phyloP scores from a whole-genome alignment of 1,140 invertebrate genomes.

The Cydia strobilella region DNA sequence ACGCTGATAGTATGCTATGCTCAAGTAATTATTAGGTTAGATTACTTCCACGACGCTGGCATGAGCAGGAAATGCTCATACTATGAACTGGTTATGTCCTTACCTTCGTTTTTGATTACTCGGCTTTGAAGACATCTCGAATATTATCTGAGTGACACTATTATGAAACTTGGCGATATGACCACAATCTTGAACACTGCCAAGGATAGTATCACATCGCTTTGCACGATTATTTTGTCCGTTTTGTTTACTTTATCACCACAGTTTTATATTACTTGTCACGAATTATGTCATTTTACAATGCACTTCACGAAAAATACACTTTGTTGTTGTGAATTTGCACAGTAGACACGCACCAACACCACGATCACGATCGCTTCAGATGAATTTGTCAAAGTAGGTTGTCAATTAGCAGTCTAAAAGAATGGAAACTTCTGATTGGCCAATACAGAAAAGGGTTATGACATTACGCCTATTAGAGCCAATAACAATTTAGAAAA shows the following conservation, averaged over 20 bases:
- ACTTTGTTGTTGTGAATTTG: conserved; percentile 75
- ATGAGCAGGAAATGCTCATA: neutral
- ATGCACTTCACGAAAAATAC: conserved; percentile 72
- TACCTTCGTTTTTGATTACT: conserved; percentile 74
- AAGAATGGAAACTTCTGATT: neutral
- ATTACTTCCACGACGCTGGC: neutral
- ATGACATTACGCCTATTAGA: neutral
- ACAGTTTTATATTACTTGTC: conserved; percentile 61
- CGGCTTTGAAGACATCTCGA: conserved; percentile 73
- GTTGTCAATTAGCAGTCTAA: conserved; percentile 11
- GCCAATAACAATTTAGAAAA: neutral
- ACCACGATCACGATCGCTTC: conserved; percentile 26
- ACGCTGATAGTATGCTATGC: neutral
- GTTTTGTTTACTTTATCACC: conserved; percentile 51
- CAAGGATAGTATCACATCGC: conserved; percentile 80
- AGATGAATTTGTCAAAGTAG: conserved; percentile 24
- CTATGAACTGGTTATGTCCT: conserved; percentile 33
- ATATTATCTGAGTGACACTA: conserved; percentile 68
- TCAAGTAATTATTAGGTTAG: neutral
- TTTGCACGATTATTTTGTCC: conserved; percentile 53
- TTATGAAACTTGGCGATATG: conserved; percentile 74
- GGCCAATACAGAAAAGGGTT: neutral
- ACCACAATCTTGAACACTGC: conserved; percentile 80
- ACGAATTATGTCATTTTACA: conserved; percentile 75
- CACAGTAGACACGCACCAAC: conserved; percentile 58